A percentile compares a stretch with the other conserved stretches of the same genome.
Conservation (phyloP, 2,113 vertebrate genomes). For the Megaptera novaeangliae region DNA sequence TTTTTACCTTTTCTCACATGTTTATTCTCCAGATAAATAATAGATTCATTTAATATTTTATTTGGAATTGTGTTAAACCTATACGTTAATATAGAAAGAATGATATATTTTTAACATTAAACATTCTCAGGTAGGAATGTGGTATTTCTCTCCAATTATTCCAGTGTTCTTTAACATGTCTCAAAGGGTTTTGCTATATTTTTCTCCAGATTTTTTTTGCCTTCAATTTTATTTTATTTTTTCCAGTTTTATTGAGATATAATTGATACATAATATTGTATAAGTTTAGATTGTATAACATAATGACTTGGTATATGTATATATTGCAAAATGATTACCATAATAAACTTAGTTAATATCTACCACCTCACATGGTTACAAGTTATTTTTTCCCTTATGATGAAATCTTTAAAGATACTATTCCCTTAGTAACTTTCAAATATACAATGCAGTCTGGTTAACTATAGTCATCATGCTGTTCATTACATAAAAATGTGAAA, state of each 20-base stretch:
- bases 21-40: neutral
- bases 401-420: too few species aligned
- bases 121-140: neutral
- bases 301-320: too few species aligned
- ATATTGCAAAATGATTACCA: too few species aligned
- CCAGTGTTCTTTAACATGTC: neutral
- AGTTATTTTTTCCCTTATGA: too few species aligned
- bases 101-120: neutral
- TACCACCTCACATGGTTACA: too few species aligned
- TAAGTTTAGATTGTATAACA: neutral
- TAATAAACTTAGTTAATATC: too few species aligned
- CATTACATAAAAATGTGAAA: too few species aligned
- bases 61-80: neutral
- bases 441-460: too few species aligned
- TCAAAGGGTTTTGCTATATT: neutral
- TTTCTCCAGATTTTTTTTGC: neutral
- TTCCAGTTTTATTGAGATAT: neutral
- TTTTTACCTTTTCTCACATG: neutral
- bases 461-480: too few species aligned
- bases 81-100: neutral
- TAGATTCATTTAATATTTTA: neutral
- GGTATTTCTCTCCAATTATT: neutral
- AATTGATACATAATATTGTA: neutral
- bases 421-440: too few species aligned
- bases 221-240: neutral